These are phyloP conservation scores for Ictalurus furcatus DNA, from an alignment of 2,113 vertebrate genomes.

Conservation along the genomic window DNA sequence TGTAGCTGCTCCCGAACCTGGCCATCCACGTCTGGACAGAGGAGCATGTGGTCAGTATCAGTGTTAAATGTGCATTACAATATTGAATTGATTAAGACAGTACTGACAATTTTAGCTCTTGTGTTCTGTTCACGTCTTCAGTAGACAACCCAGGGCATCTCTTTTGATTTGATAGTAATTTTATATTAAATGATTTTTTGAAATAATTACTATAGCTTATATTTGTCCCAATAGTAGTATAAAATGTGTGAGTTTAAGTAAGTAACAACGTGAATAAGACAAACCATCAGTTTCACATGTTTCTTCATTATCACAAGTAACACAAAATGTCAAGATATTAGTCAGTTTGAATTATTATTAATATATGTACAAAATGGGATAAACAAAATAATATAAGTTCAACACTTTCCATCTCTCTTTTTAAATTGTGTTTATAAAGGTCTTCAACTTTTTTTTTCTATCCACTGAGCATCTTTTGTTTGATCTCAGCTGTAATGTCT, in stretches of 20 bases:
- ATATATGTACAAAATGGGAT: background rate
- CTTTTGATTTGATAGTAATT: background rate
- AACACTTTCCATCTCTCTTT: background rate
- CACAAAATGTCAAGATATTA: background rate
- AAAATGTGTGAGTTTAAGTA: background rate
- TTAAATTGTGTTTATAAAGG: background rate
- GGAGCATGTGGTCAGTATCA: slow-evolving; percentile 91
- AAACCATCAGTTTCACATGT: background rate
- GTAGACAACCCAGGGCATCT: background rate
- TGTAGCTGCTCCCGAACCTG: slow-evolving; percentile 91
- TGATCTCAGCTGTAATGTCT: background rate
- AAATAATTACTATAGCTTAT: background rate
- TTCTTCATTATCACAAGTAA: background rate
- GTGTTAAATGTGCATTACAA: slow-evolving; percentile 15
- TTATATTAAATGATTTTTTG: background rate
- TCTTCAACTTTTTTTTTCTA: background rate
- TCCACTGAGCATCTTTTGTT: background rate
- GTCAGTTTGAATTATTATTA: background rate
- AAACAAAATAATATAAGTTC: background rate
- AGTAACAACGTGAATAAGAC: background rate
- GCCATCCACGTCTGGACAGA: slow-evolving; percentile 94
- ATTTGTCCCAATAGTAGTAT: background rate
- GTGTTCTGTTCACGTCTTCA: background rate
- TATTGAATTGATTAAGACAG: background rate
- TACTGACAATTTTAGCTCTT: background rate